A percentile compares a stretch with the other conserved stretches of the same genome.
Evolutionary conservation across 2,113 vertebrate species (phyloP).

Genomic region (Macaca mulatta): DNA sequence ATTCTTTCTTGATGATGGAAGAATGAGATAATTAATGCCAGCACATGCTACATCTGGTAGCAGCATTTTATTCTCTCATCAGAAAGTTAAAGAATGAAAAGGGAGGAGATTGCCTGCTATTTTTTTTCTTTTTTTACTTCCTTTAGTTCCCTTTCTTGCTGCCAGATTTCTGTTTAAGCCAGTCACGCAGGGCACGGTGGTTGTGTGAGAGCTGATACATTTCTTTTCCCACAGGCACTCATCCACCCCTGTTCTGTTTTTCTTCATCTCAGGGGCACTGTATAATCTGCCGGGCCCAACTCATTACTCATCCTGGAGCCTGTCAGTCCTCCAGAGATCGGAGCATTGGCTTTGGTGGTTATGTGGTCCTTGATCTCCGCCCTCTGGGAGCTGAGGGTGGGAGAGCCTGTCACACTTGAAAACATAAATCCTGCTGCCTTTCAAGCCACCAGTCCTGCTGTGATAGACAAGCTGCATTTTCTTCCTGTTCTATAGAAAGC

Average conservation of each 20-base stretch:
- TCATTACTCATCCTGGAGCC: constrained; percentile 53
- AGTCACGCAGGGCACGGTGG: not conserved
- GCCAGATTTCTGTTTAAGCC: constrained; percentile 57
- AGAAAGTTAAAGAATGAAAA: constrained; percentile 46
- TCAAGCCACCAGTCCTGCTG: not conserved
- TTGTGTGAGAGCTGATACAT: constrained; percentile 65
- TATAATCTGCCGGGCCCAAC: constrained; percentile 43
- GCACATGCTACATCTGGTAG: not conserved
- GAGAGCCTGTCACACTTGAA: not conserved
- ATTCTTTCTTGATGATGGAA: constrained; percentile 46
- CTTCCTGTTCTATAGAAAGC: not conserved
- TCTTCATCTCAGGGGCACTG: constrained; percentile 49
- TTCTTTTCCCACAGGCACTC: constrained; percentile 65
- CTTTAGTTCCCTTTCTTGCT: constrained; percentile 21
- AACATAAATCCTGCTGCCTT: not conserved
- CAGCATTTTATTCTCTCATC: not conserved
- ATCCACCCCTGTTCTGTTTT: constrained; percentile 70
- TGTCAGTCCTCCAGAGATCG: constrained; percentile 62
- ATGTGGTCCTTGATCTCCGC: constrained; percentile 34
- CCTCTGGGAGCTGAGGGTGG: constrained; percentile 43
- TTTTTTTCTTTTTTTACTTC: not conserved
- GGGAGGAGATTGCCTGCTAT: not conserved
- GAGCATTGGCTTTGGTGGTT: constrained; percentile 15
- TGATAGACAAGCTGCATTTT: not conserved
- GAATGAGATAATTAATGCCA: constrained; percentile 13